Conservation (phyloP, 2,797 vertebrate species). For the Acipenser ruthenus region DNA sequence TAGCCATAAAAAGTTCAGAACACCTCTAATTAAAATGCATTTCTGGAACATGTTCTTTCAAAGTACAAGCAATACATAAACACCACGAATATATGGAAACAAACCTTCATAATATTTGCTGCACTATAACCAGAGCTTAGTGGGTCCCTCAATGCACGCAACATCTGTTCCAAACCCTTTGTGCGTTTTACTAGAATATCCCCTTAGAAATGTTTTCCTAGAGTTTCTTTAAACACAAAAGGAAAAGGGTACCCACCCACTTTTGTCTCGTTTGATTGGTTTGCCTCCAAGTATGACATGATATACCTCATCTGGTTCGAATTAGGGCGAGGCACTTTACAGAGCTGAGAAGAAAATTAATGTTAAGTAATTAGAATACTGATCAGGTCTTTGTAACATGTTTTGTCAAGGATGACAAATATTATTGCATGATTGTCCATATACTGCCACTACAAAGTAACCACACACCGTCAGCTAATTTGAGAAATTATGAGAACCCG, state of each 20-base stretch:
- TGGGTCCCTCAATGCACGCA: slow-evolving; percentile 57
- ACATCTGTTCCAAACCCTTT: slow-evolving; percentile 67
- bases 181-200: slow-evolving; percentile 74
- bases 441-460: slow-evolving; percentile 14
- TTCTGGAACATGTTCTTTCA: slow-evolving; percentile 24
- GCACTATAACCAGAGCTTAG: slow-evolving; percentile 51
- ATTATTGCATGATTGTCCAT: neutral
- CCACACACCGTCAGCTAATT: slow-evolving; percentile 1
- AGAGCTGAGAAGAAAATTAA: slow-evolving; percentile 58
- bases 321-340: slow-evolving; percentile 78
- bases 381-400: slow-evolving; percentile 55
- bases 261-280: slow-evolving; percentile 78
- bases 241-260: slow-evolving; percentile 76
- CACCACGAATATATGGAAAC: slow-evolving; percentile 48
- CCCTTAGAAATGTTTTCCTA: slow-evolving; percentile 77
- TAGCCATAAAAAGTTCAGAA: neutral
- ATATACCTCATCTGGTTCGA: slow-evolving; percentile 77
- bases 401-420: slow-evolving; percentile 37
- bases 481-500: no score
- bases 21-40: neutral
- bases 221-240: slow-evolving; percentile 80
- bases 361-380: slow-evolving; percentile 63
- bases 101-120: slow-evolving; percentile 49
- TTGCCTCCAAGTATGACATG: slow-evolving; percentile 85
- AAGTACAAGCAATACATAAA: slow-evolving; percentile 45